A percentile compares a stretch with the other conserved stretches of the same genome.
phyloP scores from a whole-genome alignment of 2,113 vertebrate genomes.

The Odontesthes bonariensis region DNA sequence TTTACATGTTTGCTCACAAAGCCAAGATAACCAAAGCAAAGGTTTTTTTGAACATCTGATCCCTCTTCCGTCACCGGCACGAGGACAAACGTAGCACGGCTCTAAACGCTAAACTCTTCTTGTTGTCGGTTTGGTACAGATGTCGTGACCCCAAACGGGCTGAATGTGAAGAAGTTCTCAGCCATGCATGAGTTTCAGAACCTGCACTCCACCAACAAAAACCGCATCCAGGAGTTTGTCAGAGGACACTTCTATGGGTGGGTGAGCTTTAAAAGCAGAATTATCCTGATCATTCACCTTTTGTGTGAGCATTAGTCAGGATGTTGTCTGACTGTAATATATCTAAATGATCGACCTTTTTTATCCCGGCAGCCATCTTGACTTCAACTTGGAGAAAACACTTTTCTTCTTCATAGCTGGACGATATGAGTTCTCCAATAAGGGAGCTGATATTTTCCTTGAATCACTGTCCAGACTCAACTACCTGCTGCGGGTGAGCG shows the following conservation, averaged over 20 bases:
- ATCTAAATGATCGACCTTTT: not conserved
- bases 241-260: conserved; percentile 99
- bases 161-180: conserved; percentile 98
- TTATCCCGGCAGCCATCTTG: conserved; percentile 86
- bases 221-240: conserved; percentile 95
- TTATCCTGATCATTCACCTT: not conserved
- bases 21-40: not conserved
- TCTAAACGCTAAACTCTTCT: not conserved
- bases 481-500: conserved; percentile 91
- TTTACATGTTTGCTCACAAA: no score
- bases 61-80: not conserved
- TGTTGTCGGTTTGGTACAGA: conserved; percentile 83
- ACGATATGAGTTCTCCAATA: conserved; percentile 97
- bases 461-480: conserved; percentile 96
- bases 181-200: conserved; percentile 99
- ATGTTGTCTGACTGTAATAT: not conserved
- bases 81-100: not conserved
- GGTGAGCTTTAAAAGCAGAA: conserved; percentile 25
- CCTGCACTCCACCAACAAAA: conserved; percentile 92
- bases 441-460: conserved; percentile 96
- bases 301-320: not conserved
- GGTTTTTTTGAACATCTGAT: not conserved
- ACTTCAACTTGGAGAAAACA: conserved; percentile 95
- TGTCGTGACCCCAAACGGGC: conserved; percentile 95
- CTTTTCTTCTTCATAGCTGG: conserved; percentile 98